Evolutionary conservation across 1,140 invertebrate genomes (phyloP).

Genomic region (Drosophila neocordata): DNA sequence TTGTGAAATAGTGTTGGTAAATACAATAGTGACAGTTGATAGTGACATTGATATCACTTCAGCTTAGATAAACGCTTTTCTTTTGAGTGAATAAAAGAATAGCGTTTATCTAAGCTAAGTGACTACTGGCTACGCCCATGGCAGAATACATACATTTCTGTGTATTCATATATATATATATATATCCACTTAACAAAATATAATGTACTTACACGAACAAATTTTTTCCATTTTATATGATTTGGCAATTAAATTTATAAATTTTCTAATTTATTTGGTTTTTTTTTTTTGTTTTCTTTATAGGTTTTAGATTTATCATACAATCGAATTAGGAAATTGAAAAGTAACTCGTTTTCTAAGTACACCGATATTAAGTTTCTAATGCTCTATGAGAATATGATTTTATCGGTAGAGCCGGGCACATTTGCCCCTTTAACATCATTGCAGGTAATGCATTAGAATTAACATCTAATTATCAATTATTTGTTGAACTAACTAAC

Average conservation of each 20-base stretch:
- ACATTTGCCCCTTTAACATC: slow-evolving; percentile 84
- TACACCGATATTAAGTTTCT: slow-evolving; percentile 85
- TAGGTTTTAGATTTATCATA: slow-evolving; percentile 86
- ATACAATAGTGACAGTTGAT: too few relatives aligned
- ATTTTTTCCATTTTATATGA: slow-evolving; percentile 19
- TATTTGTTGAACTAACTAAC: slow-evolving; percentile 19
- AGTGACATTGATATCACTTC: too few relatives aligned
- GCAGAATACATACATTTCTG: neutral
- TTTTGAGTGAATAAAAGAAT: too few relatives aligned
- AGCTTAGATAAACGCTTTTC: too few relatives aligned
- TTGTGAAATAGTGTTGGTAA: too few relatives aligned
- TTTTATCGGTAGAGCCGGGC: slow-evolving; percentile 85
- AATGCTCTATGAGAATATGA: slow-evolving; percentile 86
- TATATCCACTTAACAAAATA: neutral
- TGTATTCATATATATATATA: neutral
- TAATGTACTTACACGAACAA: neutral
- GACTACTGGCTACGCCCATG: neutral
- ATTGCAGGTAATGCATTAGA: slow-evolving; percentile 75
- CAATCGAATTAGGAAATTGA: slow-evolving; percentile 85
- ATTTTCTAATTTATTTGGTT: neutral
- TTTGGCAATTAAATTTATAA: slow-evolving; percentile 33
- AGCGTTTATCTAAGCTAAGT: too few relatives aligned
- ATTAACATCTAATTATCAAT: slow-evolving; percentile 43
- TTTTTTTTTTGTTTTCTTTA: slow-evolving; percentile 44
- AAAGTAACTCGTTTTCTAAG: slow-evolving; percentile 83